These are phyloP conservation scores for Crenuchus spilurus DNA, from an alignment of 2,797 vertebrate genomes.

Conservation along the genomic window DNA sequence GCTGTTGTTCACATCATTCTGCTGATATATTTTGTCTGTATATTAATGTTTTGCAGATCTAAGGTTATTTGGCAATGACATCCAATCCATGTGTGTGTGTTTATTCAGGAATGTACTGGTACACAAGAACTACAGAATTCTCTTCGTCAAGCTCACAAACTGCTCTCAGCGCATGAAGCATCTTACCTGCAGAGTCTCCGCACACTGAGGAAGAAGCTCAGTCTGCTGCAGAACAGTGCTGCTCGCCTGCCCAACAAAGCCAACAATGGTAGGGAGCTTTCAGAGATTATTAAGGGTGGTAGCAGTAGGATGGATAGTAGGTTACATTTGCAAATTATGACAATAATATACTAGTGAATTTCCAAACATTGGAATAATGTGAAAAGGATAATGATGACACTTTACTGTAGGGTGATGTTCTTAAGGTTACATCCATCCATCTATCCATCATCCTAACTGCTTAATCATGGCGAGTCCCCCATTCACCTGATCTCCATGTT, in stretches of 20 bases:
- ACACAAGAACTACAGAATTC: constrained; percentile 75
- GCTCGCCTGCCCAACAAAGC: constrained; percentile 64
- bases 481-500: too few relatives aligned
- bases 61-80: not conserved
- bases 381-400: too few relatives aligned
- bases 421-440: too few relatives aligned
- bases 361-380: too few relatives aligned
- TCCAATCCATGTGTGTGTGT: not conserved
- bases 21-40: not conserved
- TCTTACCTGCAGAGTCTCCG: constrained; percentile 77
- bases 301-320: not conserved
- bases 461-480: too few relatives aligned
- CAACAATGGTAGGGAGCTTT: constrained; percentile 70
- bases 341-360: too few relatives aligned
- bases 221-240: constrained; percentile 74
- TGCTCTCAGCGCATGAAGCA: constrained; percentile 82
- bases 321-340: too few relatives aligned
- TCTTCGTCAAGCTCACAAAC: constrained; percentile 84
- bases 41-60: not conserved
- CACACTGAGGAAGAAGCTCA: constrained; percentile 83
- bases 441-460: too few relatives aligned
- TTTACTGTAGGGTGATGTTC: too few relatives aligned
- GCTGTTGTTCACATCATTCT: not conserved
- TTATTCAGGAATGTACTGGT: constrained; percentile 78
- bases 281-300: constrained; percentile 57